Conservation (phyloP, 2,888 invertebrate genomes). For the Steinernema hermaphroditum region DNA sequence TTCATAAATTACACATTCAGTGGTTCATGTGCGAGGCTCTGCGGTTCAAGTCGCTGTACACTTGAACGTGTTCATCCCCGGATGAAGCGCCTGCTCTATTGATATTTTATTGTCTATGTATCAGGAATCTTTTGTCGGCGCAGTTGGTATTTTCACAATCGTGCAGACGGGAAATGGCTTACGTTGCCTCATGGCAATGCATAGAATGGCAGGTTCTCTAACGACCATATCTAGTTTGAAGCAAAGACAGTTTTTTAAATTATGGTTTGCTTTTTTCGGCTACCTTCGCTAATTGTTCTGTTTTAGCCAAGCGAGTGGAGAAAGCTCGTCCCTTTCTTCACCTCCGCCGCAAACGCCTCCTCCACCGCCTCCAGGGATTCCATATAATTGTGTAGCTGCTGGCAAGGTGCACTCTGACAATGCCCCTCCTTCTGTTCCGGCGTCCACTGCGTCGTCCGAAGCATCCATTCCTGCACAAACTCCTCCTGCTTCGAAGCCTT, state of each 20-base stretch:
- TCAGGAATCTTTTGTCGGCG: not conserved
- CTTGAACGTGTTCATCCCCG: not conserved
- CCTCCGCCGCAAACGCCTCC: constrained; percentile 51
- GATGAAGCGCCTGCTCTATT: not conserved
- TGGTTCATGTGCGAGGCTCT: too few relatives aligned
- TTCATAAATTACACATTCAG: too few relatives aligned
- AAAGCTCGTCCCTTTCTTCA: constrained; percentile 42
- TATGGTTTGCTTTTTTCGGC: not conserved
- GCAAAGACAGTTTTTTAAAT: not conserved
- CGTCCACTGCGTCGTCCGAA: not conserved
- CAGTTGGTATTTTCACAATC: too few relatives aligned
- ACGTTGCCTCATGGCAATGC: constrained; percentile 30
- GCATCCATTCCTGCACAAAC: constrained; percentile 4
- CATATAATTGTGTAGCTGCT: constrained; percentile 63
- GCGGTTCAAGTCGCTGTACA: too few relatives aligned
- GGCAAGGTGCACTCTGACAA: constrained; percentile 36
- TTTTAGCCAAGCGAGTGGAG: constrained; percentile 42
- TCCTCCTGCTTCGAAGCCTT: not conserved
- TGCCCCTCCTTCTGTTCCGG: not conserved
- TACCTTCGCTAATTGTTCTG: not conserved
- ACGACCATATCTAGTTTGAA: constrained; percentile 13
- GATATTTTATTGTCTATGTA: not conserved
- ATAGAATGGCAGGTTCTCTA: constrained; percentile 25
- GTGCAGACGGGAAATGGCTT: constrained; percentile 11
- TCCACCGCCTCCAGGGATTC: constrained; percentile 58